These are phyloP conservation scores for Vicugna pacos DNA, from an alignment of 2,113 vertebrate species.

Conservation along the genomic window DNA sequence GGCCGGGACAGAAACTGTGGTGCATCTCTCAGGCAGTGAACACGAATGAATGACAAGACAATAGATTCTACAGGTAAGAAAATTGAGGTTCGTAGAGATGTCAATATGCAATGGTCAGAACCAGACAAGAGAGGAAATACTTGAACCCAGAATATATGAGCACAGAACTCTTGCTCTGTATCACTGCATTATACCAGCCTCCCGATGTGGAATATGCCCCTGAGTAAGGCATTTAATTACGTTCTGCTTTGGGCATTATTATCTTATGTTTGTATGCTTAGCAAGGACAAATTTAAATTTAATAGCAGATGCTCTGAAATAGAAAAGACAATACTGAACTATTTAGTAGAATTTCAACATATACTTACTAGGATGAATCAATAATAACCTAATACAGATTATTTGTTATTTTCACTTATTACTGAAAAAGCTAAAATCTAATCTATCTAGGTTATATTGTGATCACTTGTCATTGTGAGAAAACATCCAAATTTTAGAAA, in stretches of 20 bases:
- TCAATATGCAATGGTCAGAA: not conserved
- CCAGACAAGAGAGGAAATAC: not conserved
- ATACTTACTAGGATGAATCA: not conserved
- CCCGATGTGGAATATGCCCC: not conserved
- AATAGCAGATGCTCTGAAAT: not conserved
- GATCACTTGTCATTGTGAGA: slow-evolving; percentile 55
- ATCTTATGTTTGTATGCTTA: not conserved
- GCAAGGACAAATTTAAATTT: not conserved
- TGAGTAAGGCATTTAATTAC: not conserved
- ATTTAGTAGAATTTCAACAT: not conserved
- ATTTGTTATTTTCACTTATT: slow-evolving; percentile 44
- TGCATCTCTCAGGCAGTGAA: not conserved
- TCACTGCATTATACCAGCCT: not conserved
- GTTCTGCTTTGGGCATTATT: not conserved
- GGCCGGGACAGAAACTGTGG: not conserved
- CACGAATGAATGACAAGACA: not conserved
- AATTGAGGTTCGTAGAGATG: not conserved
- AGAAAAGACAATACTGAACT: not conserved
- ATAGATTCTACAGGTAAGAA: not conserved
- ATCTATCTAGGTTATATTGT: not conserved
- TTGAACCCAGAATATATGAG: not conserved
- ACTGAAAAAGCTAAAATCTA: not conserved
- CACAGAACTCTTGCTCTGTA: not conserved
- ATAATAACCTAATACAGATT: not conserved
- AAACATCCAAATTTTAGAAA: slow-evolving; percentile 65